These are phyloP conservation scores for Pithys albifrons DNA, from an alignment of 2,113 vertebrate genomes.

Conservation along the genomic window DNA sequence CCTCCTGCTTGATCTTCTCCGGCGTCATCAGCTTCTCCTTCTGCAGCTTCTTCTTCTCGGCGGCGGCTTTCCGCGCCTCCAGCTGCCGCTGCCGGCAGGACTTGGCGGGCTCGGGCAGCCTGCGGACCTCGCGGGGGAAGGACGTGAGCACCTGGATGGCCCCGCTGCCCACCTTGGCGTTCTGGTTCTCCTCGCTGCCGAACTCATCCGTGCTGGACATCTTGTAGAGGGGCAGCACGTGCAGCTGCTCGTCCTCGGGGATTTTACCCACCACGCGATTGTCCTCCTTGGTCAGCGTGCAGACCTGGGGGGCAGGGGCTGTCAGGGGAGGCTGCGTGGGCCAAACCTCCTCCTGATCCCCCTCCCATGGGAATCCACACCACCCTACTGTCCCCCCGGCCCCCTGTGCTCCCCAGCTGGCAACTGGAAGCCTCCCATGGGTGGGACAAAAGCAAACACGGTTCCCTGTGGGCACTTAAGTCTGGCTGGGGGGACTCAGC, in stretches of 20 bases:
- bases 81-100: slow-evolving; percentile 93
- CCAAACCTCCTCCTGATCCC: background rate
- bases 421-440: rapidly evolving
- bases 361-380: rapidly evolving
- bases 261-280: slow-evolving; percentile 88
- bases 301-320: slow-evolving; percentile 80
- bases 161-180: slow-evolving; percentile 87
- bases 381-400: background rate
- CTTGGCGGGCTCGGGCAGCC: slow-evolving; percentile 93
- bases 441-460: background rate
- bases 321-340: background rate
- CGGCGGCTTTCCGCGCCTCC: slow-evolving; percentile 91
- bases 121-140: slow-evolving; percentile 93
- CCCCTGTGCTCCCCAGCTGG: rapidly evolving
- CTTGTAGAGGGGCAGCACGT: slow-evolving; percentile 95
- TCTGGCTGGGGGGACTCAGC: background rate
- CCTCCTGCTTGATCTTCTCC: slow-evolving; percentile 86
- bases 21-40: slow-evolving; percentile 88
- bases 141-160: slow-evolving; percentile 92
- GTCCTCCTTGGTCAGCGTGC: slow-evolving; percentile 96
- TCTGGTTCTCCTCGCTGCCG: slow-evolving; percentile 90
- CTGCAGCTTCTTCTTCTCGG: slow-evolving; percentile 93
- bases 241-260: slow-evolving; percentile 93
- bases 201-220: slow-evolving; percentile 89
- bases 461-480: rapidly evolving